Evolutionary conservation across 2,113 vertebrate species (phyloP).

Genomic region (Atherinomorus stipes): DNA sequence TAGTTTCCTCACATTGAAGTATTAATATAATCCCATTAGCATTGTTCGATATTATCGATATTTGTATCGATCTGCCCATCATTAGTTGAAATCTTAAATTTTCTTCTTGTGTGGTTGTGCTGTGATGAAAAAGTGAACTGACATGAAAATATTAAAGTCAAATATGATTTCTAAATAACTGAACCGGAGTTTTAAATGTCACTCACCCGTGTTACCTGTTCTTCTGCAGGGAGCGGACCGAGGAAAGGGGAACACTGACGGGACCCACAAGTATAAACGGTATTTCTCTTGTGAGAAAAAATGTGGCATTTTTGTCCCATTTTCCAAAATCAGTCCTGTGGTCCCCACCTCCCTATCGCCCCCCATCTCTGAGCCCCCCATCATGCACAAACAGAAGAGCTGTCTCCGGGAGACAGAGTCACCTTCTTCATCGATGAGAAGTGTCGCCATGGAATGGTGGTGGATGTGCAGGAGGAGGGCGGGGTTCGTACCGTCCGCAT

Average conservation of each 20-base stretch:
- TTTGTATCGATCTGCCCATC: too few species aligned
- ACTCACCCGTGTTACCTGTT: not conserved
- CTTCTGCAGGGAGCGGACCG: slow-evolving; percentile 78
- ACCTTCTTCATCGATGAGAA: slow-evolving; percentile 69
- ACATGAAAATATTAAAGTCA: too few species aligned
- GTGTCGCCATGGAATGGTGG: slow-evolving; percentile 79
- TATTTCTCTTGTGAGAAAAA: slow-evolving; percentile 79
- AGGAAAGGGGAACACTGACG: slow-evolving; percentile 75
- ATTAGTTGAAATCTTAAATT: too few species aligned
- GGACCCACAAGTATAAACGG: not conserved
- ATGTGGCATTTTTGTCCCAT: slow-evolving; percentile 82
- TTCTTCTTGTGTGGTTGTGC: too few species aligned
- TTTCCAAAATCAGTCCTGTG: slow-evolving; percentile 76
- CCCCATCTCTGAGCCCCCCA: accelerated
- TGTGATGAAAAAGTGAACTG: too few species aligned
- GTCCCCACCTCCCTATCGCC: accelerated
- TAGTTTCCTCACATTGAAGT: too few species aligned
- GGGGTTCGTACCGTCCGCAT: slow-evolving; percentile 56
- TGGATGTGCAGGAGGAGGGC: slow-evolving; percentile 60
- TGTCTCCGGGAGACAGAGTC: slow-evolving; percentile 83
- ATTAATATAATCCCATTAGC: too few species aligned
- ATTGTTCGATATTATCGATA: too few species aligned
- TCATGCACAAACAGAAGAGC: slow-evolving; percentile 1
- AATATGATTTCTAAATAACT: too few species aligned
- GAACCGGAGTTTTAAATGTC: too few species aligned